phyloP scores from a whole-genome alignment of 2,888 invertebrate genomes.

The Stramonita haemastoma region DNA sequence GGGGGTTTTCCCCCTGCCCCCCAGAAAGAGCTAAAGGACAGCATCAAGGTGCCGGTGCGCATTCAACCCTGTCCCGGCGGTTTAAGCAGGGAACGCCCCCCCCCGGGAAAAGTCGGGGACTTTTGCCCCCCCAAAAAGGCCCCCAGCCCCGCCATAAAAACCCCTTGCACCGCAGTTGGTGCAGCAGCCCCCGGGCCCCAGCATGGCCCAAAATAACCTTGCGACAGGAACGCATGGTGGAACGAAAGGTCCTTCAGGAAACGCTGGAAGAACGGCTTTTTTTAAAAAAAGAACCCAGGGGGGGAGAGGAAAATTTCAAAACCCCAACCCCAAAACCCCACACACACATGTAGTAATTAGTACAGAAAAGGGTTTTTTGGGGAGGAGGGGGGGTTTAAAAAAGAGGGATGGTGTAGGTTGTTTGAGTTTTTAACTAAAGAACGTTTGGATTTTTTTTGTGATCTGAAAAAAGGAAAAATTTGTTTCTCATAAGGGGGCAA shows the following conservation, averaged over 20 bases:
- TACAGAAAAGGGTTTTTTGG: background rate
- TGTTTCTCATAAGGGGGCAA: too few species aligned
- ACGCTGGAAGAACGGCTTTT: slow-evolving; percentile 73
- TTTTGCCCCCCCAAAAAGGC: slow-evolving; percentile 60
- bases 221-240: slow-evolving; percentile 73
- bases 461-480: too few species aligned
- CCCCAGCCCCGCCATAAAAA: slow-evolving; percentile 54
- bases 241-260: slow-evolving; percentile 74
- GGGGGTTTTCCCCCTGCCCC: slow-evolving; percentile 50
- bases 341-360: background rate
- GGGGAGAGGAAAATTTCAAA: background rate
- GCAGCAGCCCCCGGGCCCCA: slow-evolving; percentile 64
- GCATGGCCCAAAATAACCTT: slow-evolving; percentile 72
- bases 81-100: background rate
- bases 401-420: too few species aligned
- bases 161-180: slow-evolving; percentile 74
- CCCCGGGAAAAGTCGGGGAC: slow-evolving; percentile 36
- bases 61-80: slow-evolving; percentile 46
- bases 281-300: slow-evolving; percentile 53
- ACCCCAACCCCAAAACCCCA: background rate
- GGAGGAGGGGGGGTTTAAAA: background rate
- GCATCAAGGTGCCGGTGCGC: slow-evolving; percentile 60
- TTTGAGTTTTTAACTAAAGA: too few species aligned
- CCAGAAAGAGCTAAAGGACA: slow-evolving; percentile 63
- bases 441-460: too few species aligned